Evolutionary conservation across 1,140 invertebrate species (phyloP), one percentile per base, ranked within the genome.

Genomic region (Cotesia vestalis): DNA sequence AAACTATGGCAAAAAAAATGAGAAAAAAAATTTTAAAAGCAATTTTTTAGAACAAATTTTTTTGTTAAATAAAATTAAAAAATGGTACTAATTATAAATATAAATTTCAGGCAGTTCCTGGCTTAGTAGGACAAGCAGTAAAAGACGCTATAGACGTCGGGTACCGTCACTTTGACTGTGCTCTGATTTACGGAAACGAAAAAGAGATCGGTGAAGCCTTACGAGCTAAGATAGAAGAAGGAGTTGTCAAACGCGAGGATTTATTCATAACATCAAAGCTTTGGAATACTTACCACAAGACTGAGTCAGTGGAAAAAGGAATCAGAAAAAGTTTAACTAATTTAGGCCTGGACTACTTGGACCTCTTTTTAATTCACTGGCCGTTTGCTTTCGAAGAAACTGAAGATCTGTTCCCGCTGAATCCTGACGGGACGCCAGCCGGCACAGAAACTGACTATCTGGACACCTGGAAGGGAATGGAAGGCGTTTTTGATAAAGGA

Each of bases 151-250:
- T 98, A 69, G 90, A 94, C 73, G 85, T 88, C 59, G 96, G 96
- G 4, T 98, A 98, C 85, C 88, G 96, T n/a, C 95, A 95, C 80
- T 91, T 98, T 74, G 96, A 98, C 83, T 95, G 94, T 80, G 96
- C 96, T 38, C 89, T 89, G 64, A 90, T 92, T 78, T 98, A 98
- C 83, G 87, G 88, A 69, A 97, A 96, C 77, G 96, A 98, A 84
- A 80, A 85, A n/a, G 94, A 96, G 85, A 91, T 98, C 59, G 96
- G 96, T 0, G 81, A 83, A 63, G 95, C 92, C 0, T 85, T 98
- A 1, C 88, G 90, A 38, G 87, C 90, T 20, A 92, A 94, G 81
- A 92, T 98, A 66, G 80, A 87, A 0, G 90, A 94, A 73, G 94
- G 93, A 4, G 88, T 86, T 4, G 89, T 96, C 12, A 92, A 91